Conservation (phyloP, 2,797 vertebrate species). For the Vipera latastei region DNA sequence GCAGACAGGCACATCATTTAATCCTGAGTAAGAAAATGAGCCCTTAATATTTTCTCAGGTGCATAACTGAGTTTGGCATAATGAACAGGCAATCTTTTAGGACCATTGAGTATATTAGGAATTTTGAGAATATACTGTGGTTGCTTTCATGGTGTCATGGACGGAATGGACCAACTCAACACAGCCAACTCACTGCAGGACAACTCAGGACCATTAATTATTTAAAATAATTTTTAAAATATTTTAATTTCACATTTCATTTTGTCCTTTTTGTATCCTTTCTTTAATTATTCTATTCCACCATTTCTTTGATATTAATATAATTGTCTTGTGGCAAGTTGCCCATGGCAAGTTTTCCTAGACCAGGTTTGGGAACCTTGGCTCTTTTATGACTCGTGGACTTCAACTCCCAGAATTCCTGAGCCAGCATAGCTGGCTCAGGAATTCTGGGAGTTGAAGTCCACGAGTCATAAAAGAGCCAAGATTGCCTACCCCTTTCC, state of each 20-base stretch:
- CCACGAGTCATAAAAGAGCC: no score
- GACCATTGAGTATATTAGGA: neutral
- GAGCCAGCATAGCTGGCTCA: no score
- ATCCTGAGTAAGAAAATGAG: constrained; percentile 43
- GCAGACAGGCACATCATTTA: constrained; percentile 63
- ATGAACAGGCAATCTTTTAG: neutral
- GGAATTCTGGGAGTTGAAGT: no score
- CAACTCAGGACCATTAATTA: neutral
- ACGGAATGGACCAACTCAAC: neutral
- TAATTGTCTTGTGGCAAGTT: neutral
- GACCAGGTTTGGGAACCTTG: neutral
- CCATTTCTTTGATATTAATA: neutral
- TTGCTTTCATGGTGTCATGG: neutral
- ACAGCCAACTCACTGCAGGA: neutral
- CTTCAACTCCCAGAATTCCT: no score
- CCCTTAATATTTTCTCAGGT: neutral
- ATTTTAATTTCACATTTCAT: neutral
- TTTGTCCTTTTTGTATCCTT: neutral
- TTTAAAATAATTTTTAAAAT: neutral
- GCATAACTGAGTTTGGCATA: neutral
- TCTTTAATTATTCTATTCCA: neutral
- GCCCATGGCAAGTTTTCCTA: neutral
- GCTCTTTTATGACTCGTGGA: no score
- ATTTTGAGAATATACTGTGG: neutral
- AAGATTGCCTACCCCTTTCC: neutral